Base-by-base conservation (phyloP, 37 sponge, comb jelly and placozoan genomes). In the Agelas oroides region DNA sequence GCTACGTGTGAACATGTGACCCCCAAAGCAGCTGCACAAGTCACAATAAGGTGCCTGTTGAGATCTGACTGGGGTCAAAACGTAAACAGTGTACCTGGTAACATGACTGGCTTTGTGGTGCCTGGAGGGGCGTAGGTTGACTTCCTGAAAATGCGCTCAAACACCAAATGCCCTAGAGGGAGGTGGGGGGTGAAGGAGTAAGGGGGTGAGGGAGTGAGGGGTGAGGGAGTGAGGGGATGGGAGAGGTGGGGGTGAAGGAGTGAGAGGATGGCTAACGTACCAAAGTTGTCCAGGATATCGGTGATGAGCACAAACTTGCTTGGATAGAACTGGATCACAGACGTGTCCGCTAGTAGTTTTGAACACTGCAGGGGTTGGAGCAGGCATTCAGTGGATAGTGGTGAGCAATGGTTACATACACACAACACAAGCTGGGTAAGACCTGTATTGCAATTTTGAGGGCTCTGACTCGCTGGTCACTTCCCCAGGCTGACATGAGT, bases 241-340 rank as follows among this genome's bases (percentile, higher is more conserved):
- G 17, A 33, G 58, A 74, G 27, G 58, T 74, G 27, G 59, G 53
- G 20, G n/a, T n/a, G n/a, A n/a, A n/a, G n/a, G n/a, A n/a, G n/a
- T n/a, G n/a, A n/a, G n/a, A n/a, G n/a, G n/a, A n/a, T n/a, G n/a
- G n/a, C n/a, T n/a, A n/a, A n/a, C 89, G 80, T 56, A 92, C 99
- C 99, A 90, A 98, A 98, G 53, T 86, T 93, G 41, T 97, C 95
- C 86, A 98, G 80, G 13, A 98, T 96, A 62, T 96, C 99, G 0
- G 97, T 98, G 64, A 96, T 93, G 71, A 98, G 93, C 30, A 98
- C 99, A 91, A 98, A 98, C 87, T 98, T 98, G 94, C 95, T 96
- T 24, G 99, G 99, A 66, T 98, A 98, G 92, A 98, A 98, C 84
- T 94, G 95, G 18, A 96, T 90, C 30, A 96, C 97, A 54, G 88